Evolutionary conservation across 2,797 vertebrate species (phyloP), one percentile per base, ranked within the genome.

Genomic region (Cetoscarus ocellatus): DNA sequence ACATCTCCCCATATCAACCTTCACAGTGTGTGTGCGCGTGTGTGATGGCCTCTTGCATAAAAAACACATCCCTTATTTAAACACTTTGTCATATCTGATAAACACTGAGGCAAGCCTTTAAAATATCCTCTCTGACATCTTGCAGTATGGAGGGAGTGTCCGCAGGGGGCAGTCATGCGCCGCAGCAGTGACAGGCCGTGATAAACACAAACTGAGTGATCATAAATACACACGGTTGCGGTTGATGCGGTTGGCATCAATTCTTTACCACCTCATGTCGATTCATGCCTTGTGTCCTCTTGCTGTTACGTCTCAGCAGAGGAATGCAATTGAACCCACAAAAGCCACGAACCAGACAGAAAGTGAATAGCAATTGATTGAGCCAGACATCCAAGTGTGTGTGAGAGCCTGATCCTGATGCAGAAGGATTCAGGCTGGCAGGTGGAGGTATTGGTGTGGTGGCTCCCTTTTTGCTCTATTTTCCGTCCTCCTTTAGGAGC

Each of bases 161-260:
- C 86, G 83, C 67, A 89, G 90, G 84, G 86, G 91, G 88, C 91
- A 90, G 86, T 84, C 87, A 84, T 86, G 89, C 88, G 79, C 86
- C 34, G 48, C 73, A 74, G 79, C 77, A 83, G 83, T 86, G 82
- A 89, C 71, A 57, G 54, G 70, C 67, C 55, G 79, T 76, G 77
- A 77, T 38, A 56, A 50, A 82, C 50, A 84, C 75, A 85, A 18
- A 82, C 70, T 6, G 35, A 81, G 80, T 79, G 85, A 82, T 14
- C 34, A 15, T 8, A 69, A 68, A 56, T 47, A 74, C 78, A 82
- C 85, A 79, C 70, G n/a, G n/a, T n/a, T n/a, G n/a, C n/a, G n/a
- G n/a, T n/a, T n/a, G n/a, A n/a, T 75, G 79, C 0, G 45, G 69
- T 65, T 77, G 84, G 72, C 79, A 86, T 88, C 82, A 83, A 77